These are phyloP conservation scores for Centruroides sculpturatus DNA, from an alignment of 1,140 invertebrate genomes.

Conservation along the genomic window DNA sequence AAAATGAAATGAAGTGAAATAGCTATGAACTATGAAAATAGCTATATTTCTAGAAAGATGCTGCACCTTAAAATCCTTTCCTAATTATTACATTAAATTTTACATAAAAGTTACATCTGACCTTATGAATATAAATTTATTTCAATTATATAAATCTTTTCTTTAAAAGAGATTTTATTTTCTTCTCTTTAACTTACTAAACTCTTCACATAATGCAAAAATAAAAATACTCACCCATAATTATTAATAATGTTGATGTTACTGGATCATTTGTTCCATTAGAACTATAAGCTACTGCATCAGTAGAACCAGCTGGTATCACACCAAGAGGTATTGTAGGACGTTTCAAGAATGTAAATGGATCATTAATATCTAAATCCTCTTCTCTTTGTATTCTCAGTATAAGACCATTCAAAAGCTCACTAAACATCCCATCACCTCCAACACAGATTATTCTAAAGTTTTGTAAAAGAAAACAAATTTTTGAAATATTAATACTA, in stretches of 20 bases:
- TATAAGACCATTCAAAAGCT: constrained; percentile 64
- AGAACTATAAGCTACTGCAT: constrained; percentile 20
- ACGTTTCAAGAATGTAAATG: constrained; percentile 36
- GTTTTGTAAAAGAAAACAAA: neutral
- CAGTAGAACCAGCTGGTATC: constrained; percentile 45
- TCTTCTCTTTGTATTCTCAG: constrained; percentile 30
- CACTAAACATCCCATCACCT: constrained; percentile 75
- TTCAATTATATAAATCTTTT: too few species aligned
- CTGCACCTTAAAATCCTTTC: too few species aligned
- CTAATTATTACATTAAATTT: too few species aligned
- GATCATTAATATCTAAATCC: constrained; percentile 44
- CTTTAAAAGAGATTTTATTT: too few species aligned
- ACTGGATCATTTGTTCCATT: constrained; percentile 68
- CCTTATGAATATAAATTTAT: too few species aligned
- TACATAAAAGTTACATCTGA: too few species aligned
- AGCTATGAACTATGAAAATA: too few species aligned
- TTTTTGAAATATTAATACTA: neutral
- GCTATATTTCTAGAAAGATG: too few species aligned
- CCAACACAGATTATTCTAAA: constrained; percentile 61
- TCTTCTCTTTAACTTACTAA: too few species aligned
- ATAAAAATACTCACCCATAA: constrained; percentile 40
- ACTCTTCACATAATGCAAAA: neutral
- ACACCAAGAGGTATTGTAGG: constrained; percentile 52
- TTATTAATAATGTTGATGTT: constrained; percentile 66
- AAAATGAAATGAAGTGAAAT: too few species aligned